These are phyloP conservation scores for Drosophila ficusphila DNA, from an alignment of 1,140 invertebrate species.

Conservation along the genomic window DNA sequence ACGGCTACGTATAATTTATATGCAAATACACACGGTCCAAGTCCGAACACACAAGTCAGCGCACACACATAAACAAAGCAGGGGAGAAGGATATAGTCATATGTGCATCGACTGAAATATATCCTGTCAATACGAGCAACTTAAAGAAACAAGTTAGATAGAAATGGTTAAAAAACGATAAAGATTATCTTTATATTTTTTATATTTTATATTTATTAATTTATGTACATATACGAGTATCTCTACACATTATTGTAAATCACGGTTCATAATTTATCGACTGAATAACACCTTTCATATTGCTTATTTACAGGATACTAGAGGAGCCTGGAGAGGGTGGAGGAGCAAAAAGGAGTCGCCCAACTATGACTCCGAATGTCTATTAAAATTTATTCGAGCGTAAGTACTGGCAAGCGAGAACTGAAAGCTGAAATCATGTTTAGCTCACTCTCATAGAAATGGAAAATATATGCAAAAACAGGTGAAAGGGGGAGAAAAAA, in stretches of 20 bases:
- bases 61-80: slow-evolving; percentile 42
- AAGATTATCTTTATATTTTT: no score
- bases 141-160: not conserved
- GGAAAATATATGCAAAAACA: slow-evolving; percentile 69
- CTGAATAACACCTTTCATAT: not conserved
- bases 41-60: slow-evolving; percentile 53
- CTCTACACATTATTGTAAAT: no score
- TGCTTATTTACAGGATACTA: not conserved
- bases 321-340: not conserved
- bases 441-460: slow-evolving; percentile 65
- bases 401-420: slow-evolving; percentile 70
- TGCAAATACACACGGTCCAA: slow-evolving; percentile 78
- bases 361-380: slow-evolving; percentile 71
- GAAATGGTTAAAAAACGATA: no score
- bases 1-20: slow-evolving; percentile 81
- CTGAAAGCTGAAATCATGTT: slow-evolving; percentile 78
- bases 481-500: not conserved
- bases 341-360: slow-evolving; percentile 19
- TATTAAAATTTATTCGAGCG: slow-evolving; percentile 82
- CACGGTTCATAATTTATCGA: no score
- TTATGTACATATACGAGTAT: not conserved
- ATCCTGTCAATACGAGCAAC: slow-evolving; percentile 2
- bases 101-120: not conserved
- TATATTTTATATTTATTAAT: not conserved
- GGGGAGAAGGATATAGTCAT: not conserved